Percentiles rank a stretch among this genome's conserved stretches.
Conservation (phyloP, 2,888 invertebrate species). For the Sipha maydis region DNA sequence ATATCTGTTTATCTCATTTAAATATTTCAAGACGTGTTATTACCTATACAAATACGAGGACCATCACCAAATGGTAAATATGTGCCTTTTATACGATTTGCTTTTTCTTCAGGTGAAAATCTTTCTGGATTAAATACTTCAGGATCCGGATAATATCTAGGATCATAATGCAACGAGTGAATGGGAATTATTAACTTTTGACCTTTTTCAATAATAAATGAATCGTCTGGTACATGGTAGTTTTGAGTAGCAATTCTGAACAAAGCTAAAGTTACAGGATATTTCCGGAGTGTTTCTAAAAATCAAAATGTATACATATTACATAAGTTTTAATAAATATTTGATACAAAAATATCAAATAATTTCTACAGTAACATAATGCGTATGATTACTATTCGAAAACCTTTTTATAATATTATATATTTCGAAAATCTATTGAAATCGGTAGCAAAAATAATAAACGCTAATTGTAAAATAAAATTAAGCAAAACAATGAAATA, state of each 20-base stretch:
- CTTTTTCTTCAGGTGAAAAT: slow-evolving; percentile 71
- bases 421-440: too few species aligned
- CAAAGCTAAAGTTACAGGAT: slow-evolving; percentile 71
- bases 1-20: too few species aligned
- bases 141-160: slow-evolving; percentile 72
- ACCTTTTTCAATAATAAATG: slow-evolving; percentile 70
- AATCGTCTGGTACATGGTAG: slow-evolving; percentile 70
- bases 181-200: slow-evolving; percentile 71
- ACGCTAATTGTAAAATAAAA: too few species aligned
- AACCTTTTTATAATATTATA: too few species aligned
- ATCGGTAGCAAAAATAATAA: too few species aligned
- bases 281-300: slow-evolving; percentile 73
- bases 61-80: slow-evolving; percentile 69
- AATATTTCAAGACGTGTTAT: background rate
- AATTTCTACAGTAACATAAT: too few species aligned
- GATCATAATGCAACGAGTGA: slow-evolving; percentile 72
- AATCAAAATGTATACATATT: background rate
- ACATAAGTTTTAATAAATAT: too few species aligned
- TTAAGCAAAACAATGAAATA: too few species aligned
- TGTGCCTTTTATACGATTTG: slow-evolving; percentile 70
- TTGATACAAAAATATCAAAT: too few species aligned
- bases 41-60: slow-evolving; percentile 68
- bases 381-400: too few species aligned
- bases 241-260: slow-evolving; percentile 70
- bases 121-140: slow-evolving; percentile 72